Conservation (phyloP, 1,140 invertebrate species). For the Drusus annulatus region DNA sequence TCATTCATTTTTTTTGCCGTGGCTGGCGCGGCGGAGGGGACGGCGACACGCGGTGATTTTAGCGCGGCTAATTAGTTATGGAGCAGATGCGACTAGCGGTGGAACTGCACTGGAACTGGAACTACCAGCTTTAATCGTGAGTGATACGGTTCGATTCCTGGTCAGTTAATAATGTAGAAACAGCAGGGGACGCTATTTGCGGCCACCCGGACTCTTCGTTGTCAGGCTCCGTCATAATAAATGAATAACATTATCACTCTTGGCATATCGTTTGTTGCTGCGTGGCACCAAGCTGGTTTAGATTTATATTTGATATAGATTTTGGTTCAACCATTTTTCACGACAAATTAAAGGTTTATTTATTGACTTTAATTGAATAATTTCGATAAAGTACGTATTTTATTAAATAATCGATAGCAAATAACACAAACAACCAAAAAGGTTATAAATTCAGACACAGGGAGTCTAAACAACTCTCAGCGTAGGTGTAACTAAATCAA, state of each 20-base stretch:
- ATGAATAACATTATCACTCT: conserved; percentile 12
- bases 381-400: no score
- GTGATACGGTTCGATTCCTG: conserved; percentile 33
- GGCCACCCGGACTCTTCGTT: background rate
- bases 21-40: background rate
- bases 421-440: no score
- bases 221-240: conserved; percentile 17
- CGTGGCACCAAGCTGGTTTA: no score
- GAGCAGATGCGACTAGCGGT: conserved; percentile 16
- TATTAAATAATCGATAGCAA: no score
- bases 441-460: no score
- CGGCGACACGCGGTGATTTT: conserved; percentile 14
- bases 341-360: no score
- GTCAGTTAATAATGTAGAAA: conserved; percentile 19
- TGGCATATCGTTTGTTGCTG: background rate
- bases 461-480: no score
- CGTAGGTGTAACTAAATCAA: no score
- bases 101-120: background rate
- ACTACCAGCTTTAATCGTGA: conserved; percentile 38
- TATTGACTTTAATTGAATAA: no score
- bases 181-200: conserved; percentile 12
- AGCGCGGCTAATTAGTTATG: conserved; percentile 35
- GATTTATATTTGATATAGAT: no score
- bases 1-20: conserved; percentile 40
- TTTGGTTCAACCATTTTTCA: no score